phyloP scores from a whole-genome alignment of 2,888 invertebrate species.

The Diarsia rubi region DNA sequence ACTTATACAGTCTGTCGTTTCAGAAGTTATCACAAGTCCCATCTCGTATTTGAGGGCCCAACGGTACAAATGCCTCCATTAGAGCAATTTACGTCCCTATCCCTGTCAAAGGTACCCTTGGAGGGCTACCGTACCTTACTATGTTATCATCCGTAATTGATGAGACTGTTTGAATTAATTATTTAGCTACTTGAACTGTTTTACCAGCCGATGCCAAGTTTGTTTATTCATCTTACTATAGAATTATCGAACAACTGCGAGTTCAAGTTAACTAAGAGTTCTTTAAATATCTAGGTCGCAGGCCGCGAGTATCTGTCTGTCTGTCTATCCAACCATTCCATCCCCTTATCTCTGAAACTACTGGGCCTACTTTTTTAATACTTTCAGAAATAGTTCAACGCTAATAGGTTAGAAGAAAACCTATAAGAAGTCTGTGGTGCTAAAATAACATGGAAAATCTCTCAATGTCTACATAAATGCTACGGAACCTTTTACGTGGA shows the following conservation, averaged over 20 bases:
- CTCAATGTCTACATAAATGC: no score
- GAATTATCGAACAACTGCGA: not conserved
- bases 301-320: no score
- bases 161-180: conserved; percentile 35
- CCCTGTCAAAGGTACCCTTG: conserved; percentile 40
- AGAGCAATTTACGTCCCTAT: conserved; percentile 59
- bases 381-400: no score
- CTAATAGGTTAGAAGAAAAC: no score
- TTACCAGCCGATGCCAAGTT: not conserved
- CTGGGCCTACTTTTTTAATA: no score
- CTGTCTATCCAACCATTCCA: no score
- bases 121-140: conserved; percentile 15
- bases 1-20: conserved; percentile 18
- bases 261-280: not conserved
- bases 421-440: no score
- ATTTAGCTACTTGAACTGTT: conserved; percentile 26
- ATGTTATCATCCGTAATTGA: conserved; percentile 38
- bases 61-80: conserved; percentile 58
- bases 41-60: conserved; percentile 47
- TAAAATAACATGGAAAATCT: no score
- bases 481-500: no score
- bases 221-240: not conserved
- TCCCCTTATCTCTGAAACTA: no score
- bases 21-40: conserved; percentile 40
- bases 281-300: no score